phyloP scores from a whole-genome alignment of 2,888 invertebrate genomes.

The Cephus spinipes region DNA sequence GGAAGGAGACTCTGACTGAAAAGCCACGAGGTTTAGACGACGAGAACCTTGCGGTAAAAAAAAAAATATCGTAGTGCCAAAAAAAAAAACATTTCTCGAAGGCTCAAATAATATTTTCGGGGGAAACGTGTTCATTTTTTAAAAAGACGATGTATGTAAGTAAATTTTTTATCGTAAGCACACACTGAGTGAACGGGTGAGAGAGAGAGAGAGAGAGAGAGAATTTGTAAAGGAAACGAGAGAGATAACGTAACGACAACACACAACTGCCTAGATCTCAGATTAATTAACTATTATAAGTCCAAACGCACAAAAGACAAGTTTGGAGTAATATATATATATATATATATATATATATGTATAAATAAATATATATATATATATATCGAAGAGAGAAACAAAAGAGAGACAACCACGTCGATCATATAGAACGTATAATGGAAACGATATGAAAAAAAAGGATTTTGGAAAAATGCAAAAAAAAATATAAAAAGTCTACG shows the following conservation, averaged over 20 bases:
- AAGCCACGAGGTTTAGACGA: not conserved
- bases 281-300: constrained; percentile 51
- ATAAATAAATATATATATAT: not conserved
- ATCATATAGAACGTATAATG: not conserved
- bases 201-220: constrained; percentile 8
- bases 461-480: not conserved
- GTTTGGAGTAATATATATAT: constrained; percentile 51
- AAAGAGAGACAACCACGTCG: not conserved
- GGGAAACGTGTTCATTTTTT: constrained; percentile 10
- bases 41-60: constrained; percentile 1
- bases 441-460: not conserved
- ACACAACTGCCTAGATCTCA: constrained; percentile 64
- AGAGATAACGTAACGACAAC: constrained; percentile 34
- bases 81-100: constrained; percentile 13
- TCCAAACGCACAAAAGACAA: constrained; percentile 65
- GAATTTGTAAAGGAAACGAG: constrained; percentile 26
- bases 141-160: not conserved
- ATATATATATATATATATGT: constrained; percentile 19
- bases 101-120: constrained; percentile 15
- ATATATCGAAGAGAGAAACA: not conserved
- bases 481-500: not conserved
- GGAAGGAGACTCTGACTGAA: constrained; percentile 1
- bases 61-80: constrained; percentile 10
- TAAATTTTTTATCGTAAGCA: not conserved
- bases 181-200: not conserved